phyloP scores from a whole-genome alignment of 2,888 invertebrate genomes.

The Strigamia crassipes region DNA sequence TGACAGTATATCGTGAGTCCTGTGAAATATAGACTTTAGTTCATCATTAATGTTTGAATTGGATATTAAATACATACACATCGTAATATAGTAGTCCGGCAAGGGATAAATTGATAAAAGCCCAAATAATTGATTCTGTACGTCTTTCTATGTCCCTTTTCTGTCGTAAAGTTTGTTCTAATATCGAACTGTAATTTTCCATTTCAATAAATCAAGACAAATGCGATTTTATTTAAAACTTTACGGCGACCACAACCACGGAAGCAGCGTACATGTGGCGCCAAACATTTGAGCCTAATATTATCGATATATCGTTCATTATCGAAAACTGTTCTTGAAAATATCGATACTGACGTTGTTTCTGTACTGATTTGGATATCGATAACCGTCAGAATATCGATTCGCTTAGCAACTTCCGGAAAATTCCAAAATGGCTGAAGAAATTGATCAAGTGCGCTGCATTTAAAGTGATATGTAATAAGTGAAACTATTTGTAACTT shows the following conservation, averaged over 20 bases:
- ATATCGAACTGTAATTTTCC: not conserved
- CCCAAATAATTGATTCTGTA: not conserved
- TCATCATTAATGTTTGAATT: not conserved
- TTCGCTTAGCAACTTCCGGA: not conserved
- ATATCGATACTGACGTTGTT: not conserved
- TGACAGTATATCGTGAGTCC: not conserved
- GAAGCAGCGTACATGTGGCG: not conserved
- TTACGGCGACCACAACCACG: too few species aligned
- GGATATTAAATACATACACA: conserved; percentile 8
- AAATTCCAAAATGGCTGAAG: conserved; percentile 55
- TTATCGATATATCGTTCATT: not conserved
- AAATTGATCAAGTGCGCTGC: conserved; percentile 55
- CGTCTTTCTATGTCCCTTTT: not conserved
- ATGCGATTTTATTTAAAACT: not conserved
- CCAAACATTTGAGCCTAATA: not conserved
- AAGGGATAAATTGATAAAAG: not conserved
- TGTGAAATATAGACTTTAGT: not conserved
- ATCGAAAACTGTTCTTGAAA: not conserved
- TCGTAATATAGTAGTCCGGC: not conserved
- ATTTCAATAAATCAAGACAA: not conserved
- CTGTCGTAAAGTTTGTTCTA: not conserved
- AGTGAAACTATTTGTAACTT: not conserved
- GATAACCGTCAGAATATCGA: not conserved
- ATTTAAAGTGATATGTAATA: too few species aligned
- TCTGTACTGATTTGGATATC: too few species aligned